phyloP scores from a whole-genome alignment of 2,113 vertebrate species.

The Petroica traversi region DNA sequence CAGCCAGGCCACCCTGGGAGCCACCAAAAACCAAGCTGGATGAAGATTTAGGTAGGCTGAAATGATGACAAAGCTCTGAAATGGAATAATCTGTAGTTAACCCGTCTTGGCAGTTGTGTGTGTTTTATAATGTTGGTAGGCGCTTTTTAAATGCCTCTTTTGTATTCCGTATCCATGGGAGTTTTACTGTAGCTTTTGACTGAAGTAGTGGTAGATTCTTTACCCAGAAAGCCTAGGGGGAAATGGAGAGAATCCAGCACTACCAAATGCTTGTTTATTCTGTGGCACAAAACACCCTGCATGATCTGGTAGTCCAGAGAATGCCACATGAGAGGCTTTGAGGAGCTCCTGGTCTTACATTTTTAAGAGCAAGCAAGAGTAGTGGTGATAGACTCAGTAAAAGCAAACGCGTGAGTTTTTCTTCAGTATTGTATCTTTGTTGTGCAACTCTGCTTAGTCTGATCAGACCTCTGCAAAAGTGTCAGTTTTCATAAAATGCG shows the following conservation, averaged over 20 bases:
- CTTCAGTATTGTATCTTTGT: background rate
- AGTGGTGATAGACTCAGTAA: background rate
- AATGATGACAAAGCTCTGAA: background rate
- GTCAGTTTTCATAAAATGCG: background rate
- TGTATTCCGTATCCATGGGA: background rate
- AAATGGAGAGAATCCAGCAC: background rate
- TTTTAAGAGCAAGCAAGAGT: background rate
- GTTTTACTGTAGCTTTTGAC: background rate
- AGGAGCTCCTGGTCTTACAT: background rate
- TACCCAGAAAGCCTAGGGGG: background rate
- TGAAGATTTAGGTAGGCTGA: slow-evolving; percentile 85
- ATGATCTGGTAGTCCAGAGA: background rate
- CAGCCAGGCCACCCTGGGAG: slow-evolving; percentile 88
- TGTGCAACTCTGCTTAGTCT: background rate
- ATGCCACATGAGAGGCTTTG: background rate
- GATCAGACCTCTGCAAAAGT: background rate
- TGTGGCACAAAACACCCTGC: background rate
- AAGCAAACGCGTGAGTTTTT: background rate
- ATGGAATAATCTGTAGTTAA: background rate
- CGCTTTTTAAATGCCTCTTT: background rate
- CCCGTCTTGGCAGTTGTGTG: background rate
- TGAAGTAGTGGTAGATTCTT: background rate
- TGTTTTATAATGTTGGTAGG: background rate
- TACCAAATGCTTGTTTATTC: background rate
- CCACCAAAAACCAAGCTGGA: slow-evolving; percentile 96